Evolutionary conservation across 2,113 vertebrate species (phyloP), one percentile per base, ranked within the genome.

Genomic region (Pomatostomus ruficeps): DNA sequence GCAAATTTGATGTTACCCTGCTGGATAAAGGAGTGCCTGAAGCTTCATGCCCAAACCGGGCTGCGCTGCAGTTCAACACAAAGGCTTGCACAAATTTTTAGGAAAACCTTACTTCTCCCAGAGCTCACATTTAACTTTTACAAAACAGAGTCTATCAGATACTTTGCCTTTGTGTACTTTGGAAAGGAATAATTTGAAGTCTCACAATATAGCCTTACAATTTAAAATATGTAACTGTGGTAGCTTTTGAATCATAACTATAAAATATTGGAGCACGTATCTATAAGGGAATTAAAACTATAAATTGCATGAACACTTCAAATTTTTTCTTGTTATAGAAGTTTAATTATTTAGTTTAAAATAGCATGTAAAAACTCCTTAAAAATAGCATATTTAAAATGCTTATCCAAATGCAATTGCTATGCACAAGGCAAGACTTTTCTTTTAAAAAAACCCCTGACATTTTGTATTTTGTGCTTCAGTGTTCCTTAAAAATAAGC

Each of bases 401-500:
- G 51, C 38, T 91, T 81, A 72, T 63, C 54, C 65, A 85, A 89
- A 87, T 57, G 73, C 52, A 78, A 82, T 42, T 85, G 81, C 85
- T 66, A 74, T 58, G 67, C 68, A 95, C 17, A 55, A 89, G 62
- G 22, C 48, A 78, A 78, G 42, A 55, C 8, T 43, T 54, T 54
- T 66, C 29, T 59, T 61, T 38, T 12, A 6, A 78, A 62, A 63
- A 28, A 76, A 49, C 0, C 1, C 7, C 14, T 38, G 63, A 57
- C 43, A 78, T 85, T 71, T 40, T 71, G n/a, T 28, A 71, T 61
- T 68, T 74, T 78, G 87, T 72, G 68, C 59, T 90, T 62, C 87
- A 71, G 24, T 22, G 57, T 72, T 76, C 57, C 71, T 85, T 83
- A 62, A 90, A 91, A 96, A 76, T 75, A 94, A 91, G 52, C 42